Evolutionary conservation across 2,113 vertebrate genomes (phyloP), one percentile per base, ranked within the genome.

Genomic region (Muntiacus muntjak): DNA sequence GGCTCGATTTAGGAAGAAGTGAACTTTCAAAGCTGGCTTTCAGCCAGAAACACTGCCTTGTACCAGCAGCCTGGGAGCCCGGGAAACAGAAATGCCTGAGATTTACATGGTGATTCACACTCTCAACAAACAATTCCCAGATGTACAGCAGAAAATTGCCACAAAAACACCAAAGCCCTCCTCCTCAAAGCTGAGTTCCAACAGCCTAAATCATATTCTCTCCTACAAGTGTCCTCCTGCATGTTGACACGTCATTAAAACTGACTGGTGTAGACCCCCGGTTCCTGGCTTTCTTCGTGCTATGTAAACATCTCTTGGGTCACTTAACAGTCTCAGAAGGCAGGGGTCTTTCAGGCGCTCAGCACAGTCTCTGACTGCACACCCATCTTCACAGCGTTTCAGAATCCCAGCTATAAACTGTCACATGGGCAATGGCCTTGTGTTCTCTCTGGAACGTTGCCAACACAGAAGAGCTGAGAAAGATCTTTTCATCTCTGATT

Each of bases 51-150:
- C 45, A 43, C 36, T 89, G 85, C 67, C 33, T 52, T 12, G 7
- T 13, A 6, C 55, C 13, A 64, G 81, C 85, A 94, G 45, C 36
- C 81, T 30, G 33, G 54, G 83, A 92, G n/a, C 52, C 30, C 8
- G 7, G 82, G 71, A 94, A 95, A 84, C 0, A 11, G 81, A 95
- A 96, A 96, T 3, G 11, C 81, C 62, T 88, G 45, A 90, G 71
- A 95, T 21, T 94, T 94, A 62, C 88, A 93, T 45, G 92, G 64
- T 76, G 57, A 91, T 78, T 97, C 79, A 87, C 85, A 57, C n/a
- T 47, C 83, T 89, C 87, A 81, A 26, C 60, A 91, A 94, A 88
- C 82, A 36, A 26, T 82, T 83, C 62, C 96, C 74, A 93, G 89
- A 94, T 60, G 83, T 15, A 87, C 43, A 62, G 67, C 88, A 85